A percentile compares a stretch with the other conserved stretches of the same genome.
Conservation (phyloP, 2,113 vertebrate species). For the Bubo bubo region DNA sequence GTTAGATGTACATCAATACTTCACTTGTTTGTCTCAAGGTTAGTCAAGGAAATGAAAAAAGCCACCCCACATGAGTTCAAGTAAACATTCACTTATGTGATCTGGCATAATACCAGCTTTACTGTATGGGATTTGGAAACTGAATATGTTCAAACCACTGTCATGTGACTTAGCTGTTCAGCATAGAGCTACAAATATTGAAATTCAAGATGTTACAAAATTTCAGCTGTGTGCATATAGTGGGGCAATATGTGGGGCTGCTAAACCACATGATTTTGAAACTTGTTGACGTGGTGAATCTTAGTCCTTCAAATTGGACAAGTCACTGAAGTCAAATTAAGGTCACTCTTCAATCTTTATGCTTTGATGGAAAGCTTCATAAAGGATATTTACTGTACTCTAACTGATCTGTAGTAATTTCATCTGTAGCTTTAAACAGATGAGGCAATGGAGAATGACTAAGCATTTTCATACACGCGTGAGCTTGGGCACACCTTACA, state of each 20-base stretch:
- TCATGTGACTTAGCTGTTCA: background rate
- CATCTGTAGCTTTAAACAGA: background rate
- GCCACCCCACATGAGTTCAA: background rate
- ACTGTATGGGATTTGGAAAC: background rate
- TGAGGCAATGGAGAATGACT: background rate
- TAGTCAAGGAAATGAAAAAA: background rate
- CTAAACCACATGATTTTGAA: background rate
- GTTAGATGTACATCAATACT: background rate
- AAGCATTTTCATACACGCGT: background rate
- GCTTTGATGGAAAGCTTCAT: background rate
- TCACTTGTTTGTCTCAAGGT: background rate
- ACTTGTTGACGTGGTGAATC: background rate
- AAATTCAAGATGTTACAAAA: background rate
- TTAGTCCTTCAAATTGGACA: background rate
- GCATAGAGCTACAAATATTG: background rate
- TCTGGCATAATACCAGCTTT: background rate
- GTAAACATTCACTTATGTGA: background rate
- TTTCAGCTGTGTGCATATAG: rapidly evolving
- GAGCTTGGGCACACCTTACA: background rate
- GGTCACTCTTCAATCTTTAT: background rate
- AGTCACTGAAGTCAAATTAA: background rate
- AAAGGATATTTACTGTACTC: background rate
- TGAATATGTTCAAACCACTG: rapidly evolving
- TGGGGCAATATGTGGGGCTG: background rate
- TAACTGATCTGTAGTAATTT: background rate